phyloP scores from a whole-genome alignment of 2,888 invertebrate species.

The Plebejus melissa region DNA sequence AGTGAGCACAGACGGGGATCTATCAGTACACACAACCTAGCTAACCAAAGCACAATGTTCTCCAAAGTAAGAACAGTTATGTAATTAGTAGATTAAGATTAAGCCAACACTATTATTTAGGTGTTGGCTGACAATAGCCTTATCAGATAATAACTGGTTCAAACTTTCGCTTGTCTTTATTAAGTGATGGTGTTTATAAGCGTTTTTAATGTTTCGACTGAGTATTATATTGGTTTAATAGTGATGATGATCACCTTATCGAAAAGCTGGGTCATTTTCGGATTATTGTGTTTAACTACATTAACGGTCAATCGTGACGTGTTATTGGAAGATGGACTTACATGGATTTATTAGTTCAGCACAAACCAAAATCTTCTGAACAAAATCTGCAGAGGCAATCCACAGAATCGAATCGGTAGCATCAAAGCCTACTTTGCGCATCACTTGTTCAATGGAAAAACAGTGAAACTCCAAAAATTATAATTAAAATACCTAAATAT shows the following conservation, averaged over 20 bases:
- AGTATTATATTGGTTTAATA: not conserved
- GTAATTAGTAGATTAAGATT: conserved; percentile 26
- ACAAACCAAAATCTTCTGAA: too few relatives aligned
- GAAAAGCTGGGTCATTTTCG: not conserved
- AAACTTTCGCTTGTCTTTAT: conserved; percentile 24
- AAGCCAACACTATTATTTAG: conserved; percentile 11
- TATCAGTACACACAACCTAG: conserved; percentile 69
- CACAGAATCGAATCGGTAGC: too few relatives aligned
- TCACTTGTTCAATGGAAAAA: too few relatives aligned
- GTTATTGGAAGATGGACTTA: too few relatives aligned
- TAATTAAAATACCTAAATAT: too few relatives aligned
- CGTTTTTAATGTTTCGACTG: not conserved
- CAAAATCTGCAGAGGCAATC: too few relatives aligned
- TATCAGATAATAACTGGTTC: not conserved
- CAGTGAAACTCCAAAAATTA: too few relatives aligned
- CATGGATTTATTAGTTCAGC: too few relatives aligned
- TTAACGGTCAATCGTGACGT: too few relatives aligned
- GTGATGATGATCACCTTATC: not conserved
- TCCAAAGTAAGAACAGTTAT: conserved; percentile 63
- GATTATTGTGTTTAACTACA: too few relatives aligned
- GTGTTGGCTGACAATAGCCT: conserved; percentile 19
- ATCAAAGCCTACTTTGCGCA: too few relatives aligned
- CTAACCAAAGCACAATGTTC: conserved; percentile 72
- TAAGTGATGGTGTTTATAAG: not conserved
- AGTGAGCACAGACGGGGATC: conserved; percentile 63